phyloP scores from a whole-genome alignment of 2,113 vertebrate genomes.

The Barbus barbus region DNA sequence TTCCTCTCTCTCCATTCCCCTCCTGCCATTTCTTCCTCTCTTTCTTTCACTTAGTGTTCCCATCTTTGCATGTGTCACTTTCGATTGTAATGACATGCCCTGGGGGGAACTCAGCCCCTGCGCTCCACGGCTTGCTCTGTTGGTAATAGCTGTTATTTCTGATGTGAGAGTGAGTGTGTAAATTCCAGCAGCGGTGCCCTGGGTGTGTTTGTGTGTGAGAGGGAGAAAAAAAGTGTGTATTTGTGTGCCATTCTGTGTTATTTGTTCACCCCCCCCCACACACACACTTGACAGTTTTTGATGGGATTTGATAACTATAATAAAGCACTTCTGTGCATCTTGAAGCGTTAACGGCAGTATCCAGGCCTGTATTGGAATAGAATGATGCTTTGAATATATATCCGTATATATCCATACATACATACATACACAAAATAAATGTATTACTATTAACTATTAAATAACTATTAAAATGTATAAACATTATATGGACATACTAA shows the following conservation, averaged over 20 bases:
- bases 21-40: constrained; percentile 44
- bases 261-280: constrained; percentile 8
- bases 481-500: too few relatives aligned
- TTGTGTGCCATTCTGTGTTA: constrained; percentile 27
- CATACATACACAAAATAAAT: too few relatives aligned
- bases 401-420: too few relatives aligned
- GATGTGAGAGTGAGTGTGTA: constrained; percentile 72
- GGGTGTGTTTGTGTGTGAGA: constrained; percentile 29
- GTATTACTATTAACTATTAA: too few relatives aligned
- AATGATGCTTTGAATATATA: not conserved
- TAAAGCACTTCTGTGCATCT: constrained; percentile 17
- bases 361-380: not conserved
- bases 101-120: constrained; percentile 72
- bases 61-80: constrained; percentile 78
- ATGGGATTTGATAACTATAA: constrained; percentile 25
- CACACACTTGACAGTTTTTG: too few relatives aligned
- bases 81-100: constrained; percentile 78
- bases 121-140: constrained; percentile 73
- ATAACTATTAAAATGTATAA: too few relatives aligned
- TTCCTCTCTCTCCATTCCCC: constrained; percentile 33
- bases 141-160: constrained; percentile 76
- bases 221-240: constrained; percentile 8
- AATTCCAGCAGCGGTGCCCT: constrained; percentile 63
- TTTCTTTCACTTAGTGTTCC: constrained; percentile 40
- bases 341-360: not conserved